phyloP scores from a whole-genome alignment of 2,113 vertebrate species.

The Solea senegalensis region DNA sequence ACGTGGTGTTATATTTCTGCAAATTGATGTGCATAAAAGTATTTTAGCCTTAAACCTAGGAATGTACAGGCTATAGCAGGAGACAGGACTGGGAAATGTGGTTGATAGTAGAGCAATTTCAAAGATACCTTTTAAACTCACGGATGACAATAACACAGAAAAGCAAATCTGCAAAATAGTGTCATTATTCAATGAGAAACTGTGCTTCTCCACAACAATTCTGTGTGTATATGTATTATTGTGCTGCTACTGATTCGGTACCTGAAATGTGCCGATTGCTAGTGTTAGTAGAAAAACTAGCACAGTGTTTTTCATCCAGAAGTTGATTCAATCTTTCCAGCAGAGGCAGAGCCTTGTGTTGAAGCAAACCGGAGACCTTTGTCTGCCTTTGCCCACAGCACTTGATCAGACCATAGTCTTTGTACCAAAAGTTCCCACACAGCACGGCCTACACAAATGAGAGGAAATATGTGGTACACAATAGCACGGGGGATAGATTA shows the following conservation, averaged over 20 bases:
- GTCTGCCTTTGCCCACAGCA: conserved; percentile 40
- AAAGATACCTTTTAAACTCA: not conserved
- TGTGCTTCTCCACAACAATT: not conserved
- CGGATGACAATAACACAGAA: not conserved
- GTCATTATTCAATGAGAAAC: not conserved
- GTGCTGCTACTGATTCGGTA: conserved; percentile 8
- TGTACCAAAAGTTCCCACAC: conserved; percentile 81
- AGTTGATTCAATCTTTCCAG: conserved; percentile 77
- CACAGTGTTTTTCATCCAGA: conserved; percentile 71
- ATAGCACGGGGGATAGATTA: not conserved
- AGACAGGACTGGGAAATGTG: not conserved
- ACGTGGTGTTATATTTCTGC: too few species aligned
- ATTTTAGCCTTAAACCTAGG: not conserved
- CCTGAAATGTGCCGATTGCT: conserved; percentile 58
- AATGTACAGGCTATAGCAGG: not conserved
- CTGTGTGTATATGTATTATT: not conserved
- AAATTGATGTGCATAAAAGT: too few species aligned
- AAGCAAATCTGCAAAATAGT: not conserved
- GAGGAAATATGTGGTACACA: not conserved
- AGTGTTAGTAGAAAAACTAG: conserved; percentile 41
- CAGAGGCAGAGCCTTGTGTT: conserved; percentile 81
- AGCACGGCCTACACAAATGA: conserved; percentile 76
- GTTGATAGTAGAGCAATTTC: not conserved
- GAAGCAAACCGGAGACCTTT: conserved; percentile 53
- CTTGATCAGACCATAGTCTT: conserved; percentile 77